Conservation (phyloP, 1,140 invertebrate genomes). For the Meloidogyne exigua region DNA sequence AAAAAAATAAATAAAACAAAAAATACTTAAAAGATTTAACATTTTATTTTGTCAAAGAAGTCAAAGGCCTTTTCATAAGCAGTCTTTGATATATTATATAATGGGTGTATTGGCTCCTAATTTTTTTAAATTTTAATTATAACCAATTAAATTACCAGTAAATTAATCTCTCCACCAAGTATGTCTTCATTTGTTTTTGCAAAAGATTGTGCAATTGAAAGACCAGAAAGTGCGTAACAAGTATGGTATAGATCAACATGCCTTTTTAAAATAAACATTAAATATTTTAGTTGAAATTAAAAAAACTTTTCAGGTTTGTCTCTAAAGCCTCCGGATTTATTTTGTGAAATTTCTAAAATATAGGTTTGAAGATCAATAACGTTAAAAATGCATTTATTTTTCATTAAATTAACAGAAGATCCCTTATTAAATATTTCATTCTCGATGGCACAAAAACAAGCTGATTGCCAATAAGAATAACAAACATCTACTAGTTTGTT, state of each 20-base stretch:
- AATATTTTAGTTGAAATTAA: slow-evolving; percentile 3
- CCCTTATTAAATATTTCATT: slow-evolving; percentile 30
- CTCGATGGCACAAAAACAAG: slow-evolving; percentile 73
- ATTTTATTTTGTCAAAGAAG: slow-evolving; percentile 21
- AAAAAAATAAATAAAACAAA: slow-evolving; percentile 12
- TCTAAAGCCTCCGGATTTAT: slow-evolving; percentile 80
- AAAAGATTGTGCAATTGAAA: slow-evolving; percentile 39
- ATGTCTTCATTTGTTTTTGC: slow-evolving; percentile 32
- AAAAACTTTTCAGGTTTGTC: slow-evolving; percentile 91
- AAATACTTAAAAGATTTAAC: not conserved
- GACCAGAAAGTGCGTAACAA: slow-evolving; percentile 40
- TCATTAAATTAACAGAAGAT: not conserved
- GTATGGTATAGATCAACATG: slow-evolving; percentile 50
- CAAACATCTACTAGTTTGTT: slow-evolving; percentile 98
- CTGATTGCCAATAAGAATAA: slow-evolving; percentile 98
- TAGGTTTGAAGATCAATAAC: slow-evolving; percentile 83
- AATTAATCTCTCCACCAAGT: slow-evolving; percentile 24
- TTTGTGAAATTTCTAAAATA: slow-evolving; percentile 86
- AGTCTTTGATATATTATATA: slow-evolving; percentile 34
- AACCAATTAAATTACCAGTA: slow-evolving; percentile 28
- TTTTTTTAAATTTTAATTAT: slow-evolving; percentile 5
- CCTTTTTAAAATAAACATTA: slow-evolving; percentile 25
- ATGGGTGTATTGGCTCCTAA: slow-evolving; percentile 33
- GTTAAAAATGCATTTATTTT: slow-evolving; percentile 36
- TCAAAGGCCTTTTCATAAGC: slow-evolving; percentile 26